These are phyloP conservation scores for Bellardia pandia DNA, from an alignment of 2,888 invertebrate species.

Conservation along the genomic window DNA sequence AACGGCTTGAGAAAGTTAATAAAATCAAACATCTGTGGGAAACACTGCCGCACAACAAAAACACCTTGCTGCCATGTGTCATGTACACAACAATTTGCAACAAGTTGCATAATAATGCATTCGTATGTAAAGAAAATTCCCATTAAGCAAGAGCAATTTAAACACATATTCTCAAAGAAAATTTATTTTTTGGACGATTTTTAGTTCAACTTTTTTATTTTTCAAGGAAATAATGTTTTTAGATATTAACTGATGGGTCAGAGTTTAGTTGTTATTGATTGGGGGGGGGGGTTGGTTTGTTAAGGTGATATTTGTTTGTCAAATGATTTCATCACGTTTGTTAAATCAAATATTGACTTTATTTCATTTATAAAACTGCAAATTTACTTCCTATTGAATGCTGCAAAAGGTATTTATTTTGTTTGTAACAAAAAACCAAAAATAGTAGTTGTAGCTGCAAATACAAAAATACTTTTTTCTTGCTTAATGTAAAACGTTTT, in stretches of 20 bases:
- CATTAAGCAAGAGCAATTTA: background rate
- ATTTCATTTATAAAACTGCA: background rate
- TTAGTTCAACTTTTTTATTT: background rate
- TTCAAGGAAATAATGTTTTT: constrained; percentile 28
- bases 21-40: constrained; percentile 25
- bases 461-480: background rate
- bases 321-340: constrained; percentile 67
- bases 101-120: constrained; percentile 51
- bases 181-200: background rate
- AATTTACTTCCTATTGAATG: constrained; percentile 56
- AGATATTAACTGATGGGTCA: constrained; percentile 27
- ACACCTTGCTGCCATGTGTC: constrained; percentile 57
- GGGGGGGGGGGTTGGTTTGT: too few relatives aligned
- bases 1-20: background rate
- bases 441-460: background rate
- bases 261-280: constrained; percentile 44
- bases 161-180: background rate
- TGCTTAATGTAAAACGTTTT: constrained; percentile 30
- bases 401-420: constrained; percentile 38
- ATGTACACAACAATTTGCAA: constrained; percentile 38
- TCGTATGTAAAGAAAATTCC: background rate
- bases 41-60: constrained; percentile 30
- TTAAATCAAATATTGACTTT: constrained; percentile 64
- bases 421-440: constrained; percentile 13
- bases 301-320: background rate